phyloP scores from a whole-genome alignment of 30 jellyfish, hydroid and myxozoan genomes.

The Turritopsis dohrnii region DNA sequence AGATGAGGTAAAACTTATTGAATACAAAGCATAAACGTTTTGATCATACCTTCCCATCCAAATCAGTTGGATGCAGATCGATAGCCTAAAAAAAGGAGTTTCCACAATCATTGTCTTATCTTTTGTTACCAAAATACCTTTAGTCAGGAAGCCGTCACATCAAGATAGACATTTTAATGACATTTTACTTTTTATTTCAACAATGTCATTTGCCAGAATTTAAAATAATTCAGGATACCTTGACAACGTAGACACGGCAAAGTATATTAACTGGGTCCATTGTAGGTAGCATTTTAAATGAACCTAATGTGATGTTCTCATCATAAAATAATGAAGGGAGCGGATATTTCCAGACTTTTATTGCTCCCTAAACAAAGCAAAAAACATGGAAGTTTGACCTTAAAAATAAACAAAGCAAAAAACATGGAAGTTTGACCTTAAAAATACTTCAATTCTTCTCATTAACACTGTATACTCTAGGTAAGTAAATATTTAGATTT shows the following conservation, averaged over 20 bases:
- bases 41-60: conserved; percentile 83
- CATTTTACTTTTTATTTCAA: too few species aligned
- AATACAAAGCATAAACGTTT: too few species aligned
- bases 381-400: neutral
- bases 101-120: neutral
- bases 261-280: conserved; percentile 85
- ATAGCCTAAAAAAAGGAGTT: conserved; percentile 46
- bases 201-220: too few species aligned
- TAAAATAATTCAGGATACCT: too few species aligned
- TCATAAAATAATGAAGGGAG: conserved; percentile 77
- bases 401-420: neutral
- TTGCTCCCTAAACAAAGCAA: conserved; percentile 69
- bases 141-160: too few species aligned
- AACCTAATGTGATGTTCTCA: conserved; percentile 64
- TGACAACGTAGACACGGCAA: conserved; percentile 75
- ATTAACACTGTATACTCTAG: too few species aligned
- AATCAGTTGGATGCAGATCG: conserved; percentile 96
- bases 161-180: too few species aligned
- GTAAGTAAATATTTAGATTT: too few species aligned
- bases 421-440: too few species aligned
- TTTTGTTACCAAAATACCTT: too few species aligned
- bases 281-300: conserved; percentile 81
- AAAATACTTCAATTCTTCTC: too few species aligned
- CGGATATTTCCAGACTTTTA: conserved; percentile 96
- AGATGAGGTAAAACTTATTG: too few species aligned